Evolutionary conservation across 1,140 invertebrate genomes (phyloP).

Genomic region (Anastrepha obliqua): DNA sequence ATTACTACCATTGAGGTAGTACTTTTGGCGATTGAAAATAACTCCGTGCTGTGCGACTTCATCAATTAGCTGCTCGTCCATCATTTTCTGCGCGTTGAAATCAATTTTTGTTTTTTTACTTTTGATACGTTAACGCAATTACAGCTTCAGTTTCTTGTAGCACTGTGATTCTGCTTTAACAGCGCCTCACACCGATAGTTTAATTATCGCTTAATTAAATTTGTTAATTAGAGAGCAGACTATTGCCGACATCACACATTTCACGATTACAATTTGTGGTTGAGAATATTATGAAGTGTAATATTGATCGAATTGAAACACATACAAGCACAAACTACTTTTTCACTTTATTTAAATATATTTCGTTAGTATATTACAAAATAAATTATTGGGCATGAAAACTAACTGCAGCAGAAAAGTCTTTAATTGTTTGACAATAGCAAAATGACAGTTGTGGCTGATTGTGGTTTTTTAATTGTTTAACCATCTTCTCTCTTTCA

Average conservation of each 20-base stretch:
- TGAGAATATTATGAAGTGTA: neutral
- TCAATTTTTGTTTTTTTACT: neutral
- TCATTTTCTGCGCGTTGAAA: conserved; percentile 61
- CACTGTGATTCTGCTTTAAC: neutral
- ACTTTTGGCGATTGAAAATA: conserved; percentile 73
- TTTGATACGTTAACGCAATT: neutral
- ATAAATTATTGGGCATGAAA: neutral
- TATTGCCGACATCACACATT: neutral
- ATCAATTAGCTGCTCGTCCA: conserved; percentile 73
- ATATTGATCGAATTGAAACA: neutral
- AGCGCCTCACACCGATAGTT: neutral
- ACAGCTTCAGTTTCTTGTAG: neutral
- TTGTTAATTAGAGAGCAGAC: neutral
- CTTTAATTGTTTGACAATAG: conserved; percentile 27
- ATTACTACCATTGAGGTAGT: conserved; percentile 69
- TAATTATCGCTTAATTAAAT: conserved; percentile 38
- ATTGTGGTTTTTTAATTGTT: neutral
- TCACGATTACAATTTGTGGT: neutral
- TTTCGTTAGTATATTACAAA: neutral
- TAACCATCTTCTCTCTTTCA: neutral
- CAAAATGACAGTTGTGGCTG: neutral
- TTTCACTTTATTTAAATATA: conserved; percentile 1
- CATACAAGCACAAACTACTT: too few species aligned
- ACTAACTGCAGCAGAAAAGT: neutral
- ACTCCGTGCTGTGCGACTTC: conserved; percentile 72